Percentiles rank a stretch among this genome's conserved stretches.
These are phyloP conservation scores for Cyanistes caeruleus DNA, from an alignment of 2,113 vertebrate genomes.

Conservation along the genomic window DNA sequence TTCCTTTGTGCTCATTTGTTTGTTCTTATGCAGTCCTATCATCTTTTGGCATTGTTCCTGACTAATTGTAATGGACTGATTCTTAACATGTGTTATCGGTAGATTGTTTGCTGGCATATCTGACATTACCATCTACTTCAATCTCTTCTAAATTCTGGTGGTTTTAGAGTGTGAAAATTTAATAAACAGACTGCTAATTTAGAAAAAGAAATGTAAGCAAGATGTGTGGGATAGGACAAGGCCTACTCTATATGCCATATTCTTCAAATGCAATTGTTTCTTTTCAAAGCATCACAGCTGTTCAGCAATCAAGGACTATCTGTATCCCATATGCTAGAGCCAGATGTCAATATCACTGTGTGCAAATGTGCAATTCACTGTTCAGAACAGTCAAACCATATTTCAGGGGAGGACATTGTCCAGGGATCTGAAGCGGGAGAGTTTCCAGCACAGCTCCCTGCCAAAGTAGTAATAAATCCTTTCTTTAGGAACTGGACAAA, in stretches of 20 bases:
- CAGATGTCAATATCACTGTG: conserved; percentile 58
- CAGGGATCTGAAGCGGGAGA: conserved; percentile 27
- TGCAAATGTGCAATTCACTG: conserved; percentile 22
- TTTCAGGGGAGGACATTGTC: conserved; percentile 53
- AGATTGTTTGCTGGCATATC: conserved; percentile 31
- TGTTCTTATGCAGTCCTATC: neutral
- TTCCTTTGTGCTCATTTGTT: conserved; percentile 18
- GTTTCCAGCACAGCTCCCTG: conserved; percentile 34
- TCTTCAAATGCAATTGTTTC: conserved; percentile 65
- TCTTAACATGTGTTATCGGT: conserved; percentile 16
- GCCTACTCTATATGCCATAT: conserved; percentile 33
- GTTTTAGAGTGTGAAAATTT: conserved; percentile 45
- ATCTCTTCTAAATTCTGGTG: neutral
- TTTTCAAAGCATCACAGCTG: conserved; percentile 66
- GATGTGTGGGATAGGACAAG: conserved; percentile 56
- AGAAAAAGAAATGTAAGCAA: conserved; percentile 53
- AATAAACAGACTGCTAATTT: conserved; percentile 52
- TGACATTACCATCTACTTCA: conserved; percentile 24
- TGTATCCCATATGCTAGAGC: conserved; percentile 64
- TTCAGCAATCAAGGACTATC: conserved; percentile 51
- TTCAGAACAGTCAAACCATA: conserved; percentile 46
- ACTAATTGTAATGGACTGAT: conserved; percentile 23
- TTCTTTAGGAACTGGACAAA: conserved; percentile 36
- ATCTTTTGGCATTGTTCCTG: conserved; percentile 31
- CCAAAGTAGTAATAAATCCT: conserved; percentile 59